phyloP scores from a whole-genome alignment of 2,113 vertebrate genomes.

The Ptyas mucosa region DNA sequence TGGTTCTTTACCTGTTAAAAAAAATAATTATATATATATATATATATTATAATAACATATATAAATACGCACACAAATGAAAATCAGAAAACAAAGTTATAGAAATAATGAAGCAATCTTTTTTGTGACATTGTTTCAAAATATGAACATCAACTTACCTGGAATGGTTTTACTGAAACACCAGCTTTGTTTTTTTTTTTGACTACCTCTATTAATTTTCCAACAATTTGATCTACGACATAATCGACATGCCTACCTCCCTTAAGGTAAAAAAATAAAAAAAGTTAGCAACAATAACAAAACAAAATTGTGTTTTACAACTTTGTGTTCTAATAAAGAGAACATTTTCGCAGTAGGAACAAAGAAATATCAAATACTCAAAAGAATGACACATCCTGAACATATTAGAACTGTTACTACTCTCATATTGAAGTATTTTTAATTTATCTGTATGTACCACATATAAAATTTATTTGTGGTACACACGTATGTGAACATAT shows the following conservation, averaged over 20 bases:
- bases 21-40: too few relatives aligned
- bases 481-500: not conserved
- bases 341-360: not conserved
- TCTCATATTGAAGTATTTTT: not conserved
- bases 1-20: conserved; percentile 93
- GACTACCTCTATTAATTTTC: conserved; percentile 97
- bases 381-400: not conserved
- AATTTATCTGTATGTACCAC: not conserved
- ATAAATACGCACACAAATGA: not conserved
- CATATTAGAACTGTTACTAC: not conserved
- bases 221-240: conserved; percentile 95
- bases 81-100: conserved; percentile 27
- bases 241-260: conserved; percentile 96
- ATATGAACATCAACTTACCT: conserved; percentile 71
- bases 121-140: not conserved
- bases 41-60: too few relatives aligned
- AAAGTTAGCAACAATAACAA: not conserved
- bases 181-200: conserved; percentile 99
- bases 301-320: not conserved
- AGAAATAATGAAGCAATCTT: too few relatives aligned
- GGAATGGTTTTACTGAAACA: conserved; percentile 97
- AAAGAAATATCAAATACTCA: not conserved
- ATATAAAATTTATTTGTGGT: not conserved
- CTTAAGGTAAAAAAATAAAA: conserved; percentile 61
- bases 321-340: not conserved